A percentile compares a stretch with the other conserved stretches of the same genome.
These are phyloP conservation scores for Ganaspis brasiliensis DNA, from an alignment of 2,888 invertebrate genomes.

Conservation along the genomic window DNA sequence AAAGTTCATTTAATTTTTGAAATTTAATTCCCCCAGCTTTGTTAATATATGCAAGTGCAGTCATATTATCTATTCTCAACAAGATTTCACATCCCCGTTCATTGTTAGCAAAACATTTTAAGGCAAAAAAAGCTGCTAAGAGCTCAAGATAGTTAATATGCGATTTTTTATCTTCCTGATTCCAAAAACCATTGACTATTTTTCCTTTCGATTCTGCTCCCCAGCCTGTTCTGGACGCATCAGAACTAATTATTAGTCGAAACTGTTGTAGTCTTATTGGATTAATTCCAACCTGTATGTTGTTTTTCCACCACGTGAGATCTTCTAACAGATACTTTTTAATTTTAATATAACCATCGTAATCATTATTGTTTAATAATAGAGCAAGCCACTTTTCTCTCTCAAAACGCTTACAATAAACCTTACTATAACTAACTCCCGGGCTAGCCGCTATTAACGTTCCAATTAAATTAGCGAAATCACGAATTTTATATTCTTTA, in stretches of 20 bases:
- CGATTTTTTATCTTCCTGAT: constrained; percentile 22
- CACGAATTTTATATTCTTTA: constrained; percentile 48
- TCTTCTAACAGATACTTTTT: constrained; percentile 6
- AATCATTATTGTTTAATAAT: background rate
- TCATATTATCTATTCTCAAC: constrained; percentile 54
- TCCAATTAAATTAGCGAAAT: constrained; percentile 49
- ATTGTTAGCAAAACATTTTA: constrained; percentile 51
- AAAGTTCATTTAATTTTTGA: constrained; percentile 43
- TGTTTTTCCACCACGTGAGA: background rate
- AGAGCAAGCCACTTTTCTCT: constrained; percentile 3
- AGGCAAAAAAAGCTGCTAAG: constrained; percentile 46
- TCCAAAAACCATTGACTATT: constrained; percentile 44
- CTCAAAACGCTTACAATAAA: background rate
- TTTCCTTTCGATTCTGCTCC: background rate
- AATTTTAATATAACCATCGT: background rate
- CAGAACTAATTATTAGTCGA: background rate
- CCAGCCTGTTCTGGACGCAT: constrained; percentile 45
- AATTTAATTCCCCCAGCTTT: constrained; percentile 50
- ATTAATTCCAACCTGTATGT: background rate
- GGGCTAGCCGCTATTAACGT: constrained; percentile 84
- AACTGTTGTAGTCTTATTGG: constrained; percentile 8
- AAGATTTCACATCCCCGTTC: constrained; percentile 50
- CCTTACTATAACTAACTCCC: constrained; percentile 48
- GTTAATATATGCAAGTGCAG: constrained; percentile 55
- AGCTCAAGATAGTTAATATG: constrained; percentile 55